Evolutionary conservation across 2,113 vertebrate species (phyloP).

Genomic region (Eclectus roratus): DNA sequence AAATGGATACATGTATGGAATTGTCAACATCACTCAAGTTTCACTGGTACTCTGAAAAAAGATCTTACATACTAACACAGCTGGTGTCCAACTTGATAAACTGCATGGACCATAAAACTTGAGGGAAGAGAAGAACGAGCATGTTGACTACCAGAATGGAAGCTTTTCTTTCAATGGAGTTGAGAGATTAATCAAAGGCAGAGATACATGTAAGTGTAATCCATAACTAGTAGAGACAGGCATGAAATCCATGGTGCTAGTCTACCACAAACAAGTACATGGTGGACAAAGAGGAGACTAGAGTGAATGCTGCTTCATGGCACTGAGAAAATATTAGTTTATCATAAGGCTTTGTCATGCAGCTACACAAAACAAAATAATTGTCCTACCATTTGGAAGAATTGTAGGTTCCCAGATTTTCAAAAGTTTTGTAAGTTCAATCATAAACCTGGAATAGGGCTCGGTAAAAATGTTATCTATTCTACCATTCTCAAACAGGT

Average conservation of each 20-base stretch:
- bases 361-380: slow-evolving; percentile 29
- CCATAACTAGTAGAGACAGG: not conserved
- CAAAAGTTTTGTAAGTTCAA: slow-evolving; percentile 88
- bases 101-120: not conserved
- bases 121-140: not conserved
- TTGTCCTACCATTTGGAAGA: slow-evolving; percentile 86
- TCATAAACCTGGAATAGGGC: slow-evolving; percentile 93
- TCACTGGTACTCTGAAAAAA: not conserved
- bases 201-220: not conserved
- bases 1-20: not conserved
- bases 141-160: not conserved
- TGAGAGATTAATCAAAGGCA: not conserved
- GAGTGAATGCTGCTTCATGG: not conserved
- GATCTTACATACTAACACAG: not conserved
- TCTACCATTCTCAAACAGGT: slow-evolving; percentile 95
- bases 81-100: not conserved
- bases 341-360: not conserved
- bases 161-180: not conserved
- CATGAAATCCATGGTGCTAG: not conserved
- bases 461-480: slow-evolving; percentile 99
- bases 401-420: slow-evolving; percentile 89
- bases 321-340: not conserved
- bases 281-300: not conserved
- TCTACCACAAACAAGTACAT: not conserved
- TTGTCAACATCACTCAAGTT: not conserved